Evolutionary conservation across 2,113 vertebrate genomes (phyloP).

Genomic region (Hystrix brachyura): DNA sequence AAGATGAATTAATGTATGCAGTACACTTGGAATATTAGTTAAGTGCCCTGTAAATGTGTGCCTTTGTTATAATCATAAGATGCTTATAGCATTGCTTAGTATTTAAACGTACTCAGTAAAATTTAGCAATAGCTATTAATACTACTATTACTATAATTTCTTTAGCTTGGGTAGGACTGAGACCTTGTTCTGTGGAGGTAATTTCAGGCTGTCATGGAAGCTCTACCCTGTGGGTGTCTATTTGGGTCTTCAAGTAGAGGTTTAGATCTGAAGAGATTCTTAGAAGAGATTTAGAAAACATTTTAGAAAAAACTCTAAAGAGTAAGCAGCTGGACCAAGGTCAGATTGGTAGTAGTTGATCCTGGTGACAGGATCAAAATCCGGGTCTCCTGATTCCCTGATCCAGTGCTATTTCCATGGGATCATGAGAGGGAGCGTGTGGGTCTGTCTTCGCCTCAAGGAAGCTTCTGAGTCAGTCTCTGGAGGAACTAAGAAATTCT

Average conservation of each 20-base stretch:
- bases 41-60: not conserved
- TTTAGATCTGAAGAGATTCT: constrained; percentile 57
- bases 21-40: constrained; percentile 23
- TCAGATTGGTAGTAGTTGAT: not conserved
- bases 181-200: constrained; percentile 19
- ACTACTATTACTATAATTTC: not conserved
- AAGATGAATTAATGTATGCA: constrained; percentile 45
- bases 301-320: not conserved
- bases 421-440: not conserved
- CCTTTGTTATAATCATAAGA: constrained; percentile 16
- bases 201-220: constrained; percentile 53
- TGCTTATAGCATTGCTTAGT: constrained; percentile 25
- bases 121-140: constrained; percentile 9
- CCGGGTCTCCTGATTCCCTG: not conserved
- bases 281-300: constrained; percentile 29
- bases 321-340: not conserved
- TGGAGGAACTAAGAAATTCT: constrained; percentile 8
- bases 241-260: constrained; percentile 33
- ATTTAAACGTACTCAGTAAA: constrained; percentile 53
- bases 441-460: not conserved
- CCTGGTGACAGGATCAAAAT: constrained; percentile 13
- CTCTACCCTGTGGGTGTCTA: not conserved
- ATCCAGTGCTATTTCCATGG: constrained; percentile 1
- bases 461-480: constrained; percentile 47
- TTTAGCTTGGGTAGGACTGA: not conserved